Evolutionary conservation across 2,888 invertebrate genomes (phyloP).

Genomic region (Dysmachus trigonus): DNA sequence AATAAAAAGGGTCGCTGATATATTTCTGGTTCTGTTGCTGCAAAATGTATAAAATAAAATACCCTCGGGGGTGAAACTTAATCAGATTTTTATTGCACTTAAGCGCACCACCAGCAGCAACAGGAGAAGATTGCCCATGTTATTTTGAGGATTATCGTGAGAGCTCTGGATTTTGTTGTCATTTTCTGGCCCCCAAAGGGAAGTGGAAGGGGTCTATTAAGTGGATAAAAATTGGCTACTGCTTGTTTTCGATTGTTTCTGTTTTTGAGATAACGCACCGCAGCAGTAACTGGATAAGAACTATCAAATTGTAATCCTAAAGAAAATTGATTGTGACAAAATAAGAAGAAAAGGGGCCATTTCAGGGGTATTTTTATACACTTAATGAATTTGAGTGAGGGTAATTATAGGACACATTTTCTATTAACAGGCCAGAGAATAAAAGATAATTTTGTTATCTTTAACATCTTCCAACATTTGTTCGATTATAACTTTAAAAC

Average conservation of each 20-base stretch:
- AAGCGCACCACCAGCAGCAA: constrained; percentile 10
- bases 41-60: no score
- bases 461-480: no score
- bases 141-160: background rate
- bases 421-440: no score
- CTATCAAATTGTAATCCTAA: background rate
- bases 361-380: background rate
- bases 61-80: constrained; percentile 2
- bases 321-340: background rate
- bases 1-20: no score
- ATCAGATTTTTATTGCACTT: constrained; percentile 39
- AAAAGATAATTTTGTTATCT: no score
- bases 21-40: no score
- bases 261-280: background rate
- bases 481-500: no score
- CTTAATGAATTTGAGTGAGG: background rate
- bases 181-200: background rate
- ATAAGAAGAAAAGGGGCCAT: background rate
- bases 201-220: background rate
- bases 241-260: constrained; percentile 2
- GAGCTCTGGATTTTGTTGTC: no score
- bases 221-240: constrained; percentile 16
- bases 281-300: background rate
- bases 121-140: constrained; percentile 3
- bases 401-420: background rate